phyloP scores from a whole-genome alignment of 2,888 invertebrate species.

The Cosmopolites sordidus region DNA sequence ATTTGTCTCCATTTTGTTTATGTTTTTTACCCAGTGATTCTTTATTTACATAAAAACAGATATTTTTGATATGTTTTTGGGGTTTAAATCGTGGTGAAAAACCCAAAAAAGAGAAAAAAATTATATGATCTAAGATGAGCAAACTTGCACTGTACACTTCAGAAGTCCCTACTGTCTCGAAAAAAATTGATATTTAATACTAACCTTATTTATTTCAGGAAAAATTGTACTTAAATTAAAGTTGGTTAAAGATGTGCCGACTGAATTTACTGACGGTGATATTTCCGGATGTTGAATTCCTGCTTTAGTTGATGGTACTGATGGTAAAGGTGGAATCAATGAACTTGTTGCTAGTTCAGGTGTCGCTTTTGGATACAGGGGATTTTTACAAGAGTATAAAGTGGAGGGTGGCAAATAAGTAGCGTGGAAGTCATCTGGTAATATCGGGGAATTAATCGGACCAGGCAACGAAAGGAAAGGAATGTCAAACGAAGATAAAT shows the following conservation, averaged over 20 bases:
- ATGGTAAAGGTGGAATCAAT: conserved; percentile 31
- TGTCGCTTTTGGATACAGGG: conserved; percentile 42
- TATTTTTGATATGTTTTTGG: no score
- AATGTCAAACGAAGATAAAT: conserved; percentile 42
- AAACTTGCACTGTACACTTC: no score
- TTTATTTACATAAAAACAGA: no score
- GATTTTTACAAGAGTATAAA: conserved; percentile 45
- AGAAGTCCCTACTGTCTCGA: no score
- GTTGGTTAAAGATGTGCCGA: conserved; percentile 61
- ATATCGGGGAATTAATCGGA: conserved; percentile 45
- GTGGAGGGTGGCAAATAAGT: conserved; percentile 44
- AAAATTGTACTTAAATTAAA: conserved; percentile 81
- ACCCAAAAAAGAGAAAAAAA: no score
- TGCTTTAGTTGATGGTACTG: conserved; percentile 12
- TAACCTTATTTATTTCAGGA: conserved; percentile 69
- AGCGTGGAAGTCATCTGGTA: conserved; percentile 47
- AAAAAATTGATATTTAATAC: conserved; percentile 5
- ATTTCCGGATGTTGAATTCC: conserved; percentile 42
- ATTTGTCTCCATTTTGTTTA: no score
- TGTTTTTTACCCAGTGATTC: no score
- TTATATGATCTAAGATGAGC: no score
- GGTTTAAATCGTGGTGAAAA: no score
- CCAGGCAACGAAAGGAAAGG: conserved; percentile 45
- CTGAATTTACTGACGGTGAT: conserved; percentile 37
- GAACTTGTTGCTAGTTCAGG: conserved; percentile 34